Conservation (phyloP, 1,140 invertebrate genomes). For the Microplitis mediator region DNA sequence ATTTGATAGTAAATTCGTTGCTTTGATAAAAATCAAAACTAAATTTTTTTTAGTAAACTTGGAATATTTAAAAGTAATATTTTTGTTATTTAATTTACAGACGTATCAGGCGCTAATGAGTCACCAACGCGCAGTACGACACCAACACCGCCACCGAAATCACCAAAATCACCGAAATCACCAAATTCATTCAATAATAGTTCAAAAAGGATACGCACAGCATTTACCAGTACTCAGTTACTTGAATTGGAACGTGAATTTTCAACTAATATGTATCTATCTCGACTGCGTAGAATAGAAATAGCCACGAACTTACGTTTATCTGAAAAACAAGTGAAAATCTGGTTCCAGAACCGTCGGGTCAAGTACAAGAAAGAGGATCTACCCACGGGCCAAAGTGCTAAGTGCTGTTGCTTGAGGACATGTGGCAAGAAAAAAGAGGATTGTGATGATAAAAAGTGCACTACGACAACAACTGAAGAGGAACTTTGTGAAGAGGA, state of each 20-base stretch:
- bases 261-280: constrained; percentile 88
- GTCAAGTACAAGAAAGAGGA: constrained; percentile 92
- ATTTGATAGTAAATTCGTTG: not conserved
- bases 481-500: constrained; percentile 26
- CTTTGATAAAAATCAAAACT: not conserved
- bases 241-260: constrained; percentile 92
- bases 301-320: constrained; percentile 86
- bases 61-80: not conserved
- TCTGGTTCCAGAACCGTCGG: constrained; percentile 91
- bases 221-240: constrained; percentile 91
- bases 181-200: constrained; percentile 65
- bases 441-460: constrained; percentile 51
- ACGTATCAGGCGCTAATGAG: constrained; percentile 59
- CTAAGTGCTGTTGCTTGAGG: constrained; percentile 65
- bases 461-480: constrained; percentile 34
- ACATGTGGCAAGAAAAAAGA: constrained; percentile 66
- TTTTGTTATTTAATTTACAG: constrained; percentile 35
- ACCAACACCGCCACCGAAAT: constrained; percentile 63
- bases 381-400: constrained; percentile 48
- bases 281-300: constrained; percentile 86
- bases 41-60: too few species aligned
- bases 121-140: constrained; percentile 62
- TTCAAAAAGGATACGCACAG: constrained; percentile 84
- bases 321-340: constrained; percentile 94
- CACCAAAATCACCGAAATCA: constrained; percentile 54